Evolutionary conservation across 2,113 vertebrate species (phyloP), one percentile per base, ranked within the genome.

Genomic region (Sprattus sprattus): DNA sequence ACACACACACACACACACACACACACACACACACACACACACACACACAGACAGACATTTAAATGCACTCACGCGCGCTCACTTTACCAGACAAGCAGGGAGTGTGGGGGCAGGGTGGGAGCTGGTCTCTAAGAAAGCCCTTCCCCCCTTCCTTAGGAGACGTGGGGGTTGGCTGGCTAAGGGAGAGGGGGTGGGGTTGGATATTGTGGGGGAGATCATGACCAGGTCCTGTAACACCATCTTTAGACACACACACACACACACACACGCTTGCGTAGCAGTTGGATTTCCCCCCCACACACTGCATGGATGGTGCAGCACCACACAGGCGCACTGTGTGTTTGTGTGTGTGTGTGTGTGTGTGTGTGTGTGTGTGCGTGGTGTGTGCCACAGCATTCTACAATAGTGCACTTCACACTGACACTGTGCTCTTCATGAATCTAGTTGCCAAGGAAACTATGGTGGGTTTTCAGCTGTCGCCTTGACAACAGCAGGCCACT

Each of bases 401-500:
- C 71, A 78, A 39, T 32, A 11, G 71, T 78, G 71, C 71, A 78
- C 28, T 78, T 78, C 2, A 32, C 64, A 13, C 64, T 28, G n/a
- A 78, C 71, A 39, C 71, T 78, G 52, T 86, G 85, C 64, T 18
- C 16, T 2, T 80, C 54, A 50, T 89, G 52, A 87, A 89, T 89
- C 54, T 46, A 3, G 91, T 93, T 90, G 82, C 87, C 15, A 85
- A 83, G 82, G 90, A 91, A 92, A 92, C 89, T 10, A 82, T 85
- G 44, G 50, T 57, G 85, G 86, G 78, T 85, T 88, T 91, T 88
- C n/a, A 81, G 54, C 83, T 81, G 93, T 94, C 93, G 87, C 92
- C 91, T 85, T 93, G 93, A 87, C 92, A 89, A 94, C 93, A 32
- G 87, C 84, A 84, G 78, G 81, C 84, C 80, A 88, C 83, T 82